Evolutionary conservation across 2,113 vertebrate genomes (phyloP).

Genomic region (Psophia crepitans): DNA sequence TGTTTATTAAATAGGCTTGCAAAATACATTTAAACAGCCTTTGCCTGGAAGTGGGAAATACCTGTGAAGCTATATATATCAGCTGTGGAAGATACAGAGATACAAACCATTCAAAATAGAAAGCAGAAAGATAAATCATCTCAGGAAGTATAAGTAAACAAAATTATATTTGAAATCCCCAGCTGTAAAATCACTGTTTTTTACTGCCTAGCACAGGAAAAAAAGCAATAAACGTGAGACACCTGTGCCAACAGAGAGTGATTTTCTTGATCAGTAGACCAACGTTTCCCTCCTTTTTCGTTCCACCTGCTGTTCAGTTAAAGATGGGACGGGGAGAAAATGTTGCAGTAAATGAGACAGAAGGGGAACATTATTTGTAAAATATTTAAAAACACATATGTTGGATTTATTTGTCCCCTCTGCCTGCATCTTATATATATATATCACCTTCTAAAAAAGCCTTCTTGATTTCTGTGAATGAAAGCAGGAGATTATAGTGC

Average conservation of each 20-base stretch:
- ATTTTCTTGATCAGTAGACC: background rate
- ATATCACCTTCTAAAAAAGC: background rate
- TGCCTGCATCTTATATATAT: background rate
- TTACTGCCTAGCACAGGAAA: background rate
- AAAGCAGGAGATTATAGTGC: background rate
- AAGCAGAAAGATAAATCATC: background rate
- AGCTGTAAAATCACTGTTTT: background rate
- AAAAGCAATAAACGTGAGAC: background rate
- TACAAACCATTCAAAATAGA: background rate
- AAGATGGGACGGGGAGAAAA: background rate
- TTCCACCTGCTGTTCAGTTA: background rate
- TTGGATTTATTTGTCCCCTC: background rate
- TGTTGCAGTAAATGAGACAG: background rate
- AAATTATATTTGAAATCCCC: background rate
- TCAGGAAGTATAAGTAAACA: background rate
- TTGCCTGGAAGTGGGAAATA: background rate
- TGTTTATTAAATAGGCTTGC: background rate
- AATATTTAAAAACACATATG: background rate
- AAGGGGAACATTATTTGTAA: background rate
- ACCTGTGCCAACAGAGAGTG: background rate
- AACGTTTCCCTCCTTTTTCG: background rate
- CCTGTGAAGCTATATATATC: background rate
- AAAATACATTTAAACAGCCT: background rate
- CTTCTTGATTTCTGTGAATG: background rate
- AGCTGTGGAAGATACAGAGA: background rate